phyloP scores from a whole-genome alignment of 2,113 vertebrate species.

The Labeo catla region DNA sequence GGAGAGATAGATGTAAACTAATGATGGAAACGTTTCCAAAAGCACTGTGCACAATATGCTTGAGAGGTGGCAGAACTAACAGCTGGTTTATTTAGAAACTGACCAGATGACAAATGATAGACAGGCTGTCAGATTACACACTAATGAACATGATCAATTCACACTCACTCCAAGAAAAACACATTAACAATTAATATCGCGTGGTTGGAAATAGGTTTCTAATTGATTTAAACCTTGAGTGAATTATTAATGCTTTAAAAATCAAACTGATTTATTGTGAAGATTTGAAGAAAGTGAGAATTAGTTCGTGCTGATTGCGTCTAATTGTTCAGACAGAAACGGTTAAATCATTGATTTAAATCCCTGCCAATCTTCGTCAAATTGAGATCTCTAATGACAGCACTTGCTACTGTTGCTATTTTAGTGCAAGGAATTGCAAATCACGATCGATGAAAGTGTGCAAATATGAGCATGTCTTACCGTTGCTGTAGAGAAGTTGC shows the following conservation, averaged over 20 bases:
- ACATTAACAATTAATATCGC: conserved; percentile 32
- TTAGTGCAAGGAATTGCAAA: neutral
- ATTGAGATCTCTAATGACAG: neutral
- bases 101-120: conserved; percentile 42
- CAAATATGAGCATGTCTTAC: conserved; percentile 68
- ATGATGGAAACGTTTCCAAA: neutral
- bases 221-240: conserved; percentile 41
- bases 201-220: conserved; percentile 8
- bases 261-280: neutral
- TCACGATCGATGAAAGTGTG: conserved; percentile 2
- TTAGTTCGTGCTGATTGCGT: neutral
- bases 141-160: conserved; percentile 33
- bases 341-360: neutral
- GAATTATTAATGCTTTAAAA: conserved; percentile 41
- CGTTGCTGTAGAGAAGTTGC: conserved; percentile 88
- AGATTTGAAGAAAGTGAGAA: neutral
- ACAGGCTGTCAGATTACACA: conserved; percentile 26
- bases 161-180: conserved; percentile 16
- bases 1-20: neutral
- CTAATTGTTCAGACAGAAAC: conserved; percentile 16
- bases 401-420: conserved; percentile 23
- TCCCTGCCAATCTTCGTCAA: conserved; percentile 11
- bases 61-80: neutral
- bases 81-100: conserved; percentile 20
- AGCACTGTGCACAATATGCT: neutral